These are phyloP conservation scores for Remorina albescens DNA, from an alignment of 2,797 vertebrate genomes.

Conservation along the genomic window DNA sequence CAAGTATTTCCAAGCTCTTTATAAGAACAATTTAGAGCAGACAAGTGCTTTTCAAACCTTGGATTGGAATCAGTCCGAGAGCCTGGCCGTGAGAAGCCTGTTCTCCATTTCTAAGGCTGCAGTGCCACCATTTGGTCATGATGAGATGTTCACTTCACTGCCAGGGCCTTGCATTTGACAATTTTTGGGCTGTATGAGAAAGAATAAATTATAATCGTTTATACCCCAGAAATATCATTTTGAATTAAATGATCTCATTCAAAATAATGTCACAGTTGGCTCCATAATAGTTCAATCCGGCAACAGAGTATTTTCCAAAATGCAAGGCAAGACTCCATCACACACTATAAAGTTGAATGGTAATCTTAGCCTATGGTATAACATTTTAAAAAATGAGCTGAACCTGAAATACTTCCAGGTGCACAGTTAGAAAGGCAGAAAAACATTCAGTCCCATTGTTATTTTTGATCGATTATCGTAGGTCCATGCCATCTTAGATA, in stretches of 20 bases:
- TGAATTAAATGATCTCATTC: conserved; percentile 45
- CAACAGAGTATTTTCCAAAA: conserved; percentile 22
- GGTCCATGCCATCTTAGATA: conserved; percentile 76
- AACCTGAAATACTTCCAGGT: conserved; percentile 67
- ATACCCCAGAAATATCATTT: conserved; percentile 47
- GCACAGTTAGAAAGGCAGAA: conserved; percentile 58
- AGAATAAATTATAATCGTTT: conserved; percentile 48
- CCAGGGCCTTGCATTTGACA: conserved; percentile 10
- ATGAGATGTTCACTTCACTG: conserved; percentile 19
- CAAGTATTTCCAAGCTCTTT: conserved; percentile 90
- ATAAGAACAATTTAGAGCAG: conserved; percentile 89
- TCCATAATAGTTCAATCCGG: conserved; percentile 44
- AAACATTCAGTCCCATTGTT: conserved; percentile 61
- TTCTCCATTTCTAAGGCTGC: conserved; percentile 81
- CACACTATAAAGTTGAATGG: conserved; percentile 42
- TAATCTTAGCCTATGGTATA: conserved; percentile 9
- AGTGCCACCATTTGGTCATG: conserved; percentile 84
- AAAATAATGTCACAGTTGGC: conserved; percentile 45
- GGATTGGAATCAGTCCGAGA: conserved; percentile 80
- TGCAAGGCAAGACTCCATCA: not conserved
- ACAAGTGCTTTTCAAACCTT: conserved; percentile 90
- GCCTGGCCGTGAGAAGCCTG: conserved; percentile 44
- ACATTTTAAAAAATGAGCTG: conserved; percentile 40
- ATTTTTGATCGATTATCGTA: conserved; percentile 75
- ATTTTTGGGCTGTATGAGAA: conserved; percentile 33